Percentiles rank a stretch among this genome's conserved stretches.
phyloP scores from a whole-genome alignment of 1,140 invertebrate genomes.

The Trichonephila inaurata region DNA sequence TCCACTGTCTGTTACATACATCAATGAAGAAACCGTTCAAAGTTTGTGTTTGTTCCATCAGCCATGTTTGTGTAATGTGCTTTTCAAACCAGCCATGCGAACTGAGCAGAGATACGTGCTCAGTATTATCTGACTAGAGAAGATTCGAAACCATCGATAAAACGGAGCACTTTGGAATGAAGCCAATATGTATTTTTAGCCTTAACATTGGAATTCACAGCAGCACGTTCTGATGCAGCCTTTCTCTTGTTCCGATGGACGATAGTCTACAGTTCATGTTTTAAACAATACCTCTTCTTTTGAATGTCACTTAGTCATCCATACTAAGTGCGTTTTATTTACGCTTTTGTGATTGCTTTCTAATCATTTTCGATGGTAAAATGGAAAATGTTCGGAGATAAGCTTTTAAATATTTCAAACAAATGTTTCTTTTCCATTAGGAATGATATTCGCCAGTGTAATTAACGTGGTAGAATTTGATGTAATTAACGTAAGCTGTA shows the following conservation, averaged over 20 bases:
- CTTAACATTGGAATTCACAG: constrained; percentile 35
- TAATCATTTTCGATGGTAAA: neutral
- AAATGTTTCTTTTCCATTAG: neutral
- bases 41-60: constrained; percentile 19
- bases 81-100: constrained; percentile 18
- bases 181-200: constrained; percentile 65
- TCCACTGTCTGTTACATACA: constrained; percentile 11
- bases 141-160: constrained; percentile 33
- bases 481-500: neutral
- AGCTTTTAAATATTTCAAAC: neutral
- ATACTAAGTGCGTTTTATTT: constrained; percentile 22
- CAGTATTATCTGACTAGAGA: constrained; percentile 25
- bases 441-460: neutral
- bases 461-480: neutral
- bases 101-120: constrained; percentile 34
- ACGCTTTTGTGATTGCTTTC: constrained; percentile 11
- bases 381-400: neutral
- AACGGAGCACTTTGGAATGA: constrained; percentile 44
- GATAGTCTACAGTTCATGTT: neutral
- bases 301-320: neutral
- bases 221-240: neutral
- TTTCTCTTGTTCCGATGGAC: neutral
- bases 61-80: constrained; percentile 19
- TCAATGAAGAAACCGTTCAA: constrained; percentile 25
- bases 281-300: constrained; percentile 26